Base-by-base conservation (phyloP, 2,113 vertebrate genomes). In the Lontra canadensis region DNA sequence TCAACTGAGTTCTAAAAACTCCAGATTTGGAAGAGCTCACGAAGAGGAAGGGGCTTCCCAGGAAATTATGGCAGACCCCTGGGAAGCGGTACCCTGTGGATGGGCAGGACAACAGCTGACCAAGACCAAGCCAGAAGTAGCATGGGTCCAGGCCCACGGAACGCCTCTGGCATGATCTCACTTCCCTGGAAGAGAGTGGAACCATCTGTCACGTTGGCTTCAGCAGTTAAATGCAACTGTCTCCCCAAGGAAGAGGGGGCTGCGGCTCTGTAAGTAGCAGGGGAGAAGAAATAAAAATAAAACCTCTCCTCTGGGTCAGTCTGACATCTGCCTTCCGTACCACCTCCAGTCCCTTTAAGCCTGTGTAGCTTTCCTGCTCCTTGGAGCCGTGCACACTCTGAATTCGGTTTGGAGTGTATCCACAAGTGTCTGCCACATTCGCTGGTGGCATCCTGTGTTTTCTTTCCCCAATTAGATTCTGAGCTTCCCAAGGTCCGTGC, bases 171-270 rank as follows among this genome's bases (percentile, higher is more conserved):
- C 74, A 39, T 67, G 31, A 57, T 89, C 73, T 79, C 95, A 86
- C 61, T 36, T 73, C n/a, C 15, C 81, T 74, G 86, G 78, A 96
- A 96, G 90, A 94, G 90, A 94, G 73, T 34, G 76, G 81, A 21
- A 9, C 88, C 96, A 93, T 91, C 92, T 98, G 97, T 78, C 83
- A 0, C 31, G 36, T 71, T 96, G 97, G 97, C 97, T 96, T 94
- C 57, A 67, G 61, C 10, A 42, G 63, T 88, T 12, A 39, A 34
- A 85, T 31, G 52, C 76, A 96, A 97, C 95, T 90, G 47, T 59
- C 39, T 90, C 76, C 57, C 95, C 69, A 23, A 81, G 85, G 91
- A 89, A 55, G 74, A 59, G 59, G 65, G 49, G 59, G 63, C 36
- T 80, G 52, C 6, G 15, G 63, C 71, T 65, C 78, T 67, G 13